Percentiles rank a stretch among this genome's conserved stretches.
Evolutionary conservation across 2,113 vertebrate species (phyloP).

Genomic region (Psilopogon haemacephalus): DNA sequence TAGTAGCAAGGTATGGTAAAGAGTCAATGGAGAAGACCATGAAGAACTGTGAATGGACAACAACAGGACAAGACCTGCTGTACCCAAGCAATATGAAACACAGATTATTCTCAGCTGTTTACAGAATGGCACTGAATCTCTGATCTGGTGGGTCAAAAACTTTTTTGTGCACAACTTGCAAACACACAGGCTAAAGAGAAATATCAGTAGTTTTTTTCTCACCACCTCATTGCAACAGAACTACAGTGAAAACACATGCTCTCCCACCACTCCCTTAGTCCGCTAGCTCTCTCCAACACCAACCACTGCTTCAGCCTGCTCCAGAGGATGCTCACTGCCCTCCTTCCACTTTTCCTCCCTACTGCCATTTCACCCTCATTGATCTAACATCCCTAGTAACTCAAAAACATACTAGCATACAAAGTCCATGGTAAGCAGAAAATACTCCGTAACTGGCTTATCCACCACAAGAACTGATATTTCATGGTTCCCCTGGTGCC

Average conservation of each 20-base stretch:
- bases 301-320: neutral
- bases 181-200: neutral
- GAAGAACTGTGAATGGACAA: neutral
- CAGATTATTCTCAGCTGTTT: neutral
- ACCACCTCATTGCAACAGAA: neutral
- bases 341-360: neutral
- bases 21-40: neutral
- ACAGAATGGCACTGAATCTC: neutral
- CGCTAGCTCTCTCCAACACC: neutral
- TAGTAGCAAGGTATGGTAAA: neutral
- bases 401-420: neutral
- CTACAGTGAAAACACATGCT: accelerated
- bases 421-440: neutral
- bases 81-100: neutral
- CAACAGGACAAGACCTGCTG: neutral
- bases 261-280: neutral
- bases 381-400: neutral
- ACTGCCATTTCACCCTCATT: neutral
- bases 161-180: neutral
- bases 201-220: neutral
- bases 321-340: neutral
- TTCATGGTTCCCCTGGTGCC: neutral
- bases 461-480: neutral
- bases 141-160: neutral
- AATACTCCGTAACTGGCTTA: neutral